Evolutionary conservation across 2,113 vertebrate genomes (phyloP).

Genomic region (Cyanistes caeruleus): DNA sequence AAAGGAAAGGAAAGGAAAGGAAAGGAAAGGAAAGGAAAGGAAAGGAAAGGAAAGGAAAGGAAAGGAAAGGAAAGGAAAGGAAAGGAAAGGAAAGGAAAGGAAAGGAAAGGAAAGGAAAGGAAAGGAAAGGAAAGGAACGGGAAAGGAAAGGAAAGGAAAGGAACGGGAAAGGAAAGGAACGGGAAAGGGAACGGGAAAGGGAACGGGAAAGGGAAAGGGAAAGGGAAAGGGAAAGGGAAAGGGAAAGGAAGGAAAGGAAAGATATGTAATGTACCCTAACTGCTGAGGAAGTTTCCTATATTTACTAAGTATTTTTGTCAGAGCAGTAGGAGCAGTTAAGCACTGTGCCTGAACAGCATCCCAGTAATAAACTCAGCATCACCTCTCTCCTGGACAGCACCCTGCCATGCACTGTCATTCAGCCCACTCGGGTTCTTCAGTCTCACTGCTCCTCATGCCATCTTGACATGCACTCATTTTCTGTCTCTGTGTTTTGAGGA

Average conservation of each 20-base stretch:
- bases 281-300: not conserved
- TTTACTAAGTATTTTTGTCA: not conserved
- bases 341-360: not conserved
- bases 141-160: too few species aligned
- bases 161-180: too few species aligned
- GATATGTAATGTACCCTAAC: not conserved
- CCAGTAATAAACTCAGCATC: not conserved
- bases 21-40: not conserved
- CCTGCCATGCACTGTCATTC: not conserved
- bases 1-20: too few species aligned
- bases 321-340: not conserved
- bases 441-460: not conserved
- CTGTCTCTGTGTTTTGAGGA: not conserved
- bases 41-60: too few species aligned
- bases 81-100: too few species aligned
- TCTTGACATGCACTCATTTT: not conserved
- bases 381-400: not conserved
- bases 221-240: too few species aligned
- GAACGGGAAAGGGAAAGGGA: accelerated
- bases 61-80: too few species aligned
- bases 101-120: too few species aligned
- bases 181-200: too few species aligned
- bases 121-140: not conserved
- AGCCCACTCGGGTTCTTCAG: not conserved
- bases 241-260: too few species aligned